Evolutionary conservation across 2,888 invertebrate species (phyloP), one percentile per base, ranked within the genome.

Genomic region (Pandemis corylana): DNA sequence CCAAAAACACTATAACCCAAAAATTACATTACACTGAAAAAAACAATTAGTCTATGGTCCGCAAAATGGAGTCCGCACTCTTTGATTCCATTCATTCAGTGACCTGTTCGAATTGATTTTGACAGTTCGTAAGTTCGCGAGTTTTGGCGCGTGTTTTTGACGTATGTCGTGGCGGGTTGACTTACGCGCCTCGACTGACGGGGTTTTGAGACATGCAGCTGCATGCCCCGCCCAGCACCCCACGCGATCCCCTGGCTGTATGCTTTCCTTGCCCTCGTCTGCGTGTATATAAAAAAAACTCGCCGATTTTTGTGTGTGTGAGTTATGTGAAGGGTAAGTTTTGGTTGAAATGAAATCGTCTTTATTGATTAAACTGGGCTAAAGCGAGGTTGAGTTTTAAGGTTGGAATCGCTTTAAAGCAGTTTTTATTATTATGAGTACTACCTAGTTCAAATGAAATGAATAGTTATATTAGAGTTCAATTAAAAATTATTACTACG

Each of bases 211-310:
- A 89, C 89, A 87, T 90, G 92, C 92, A 92, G 92, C 91, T 91
- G 92, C 91, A 91, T 7, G 90, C 92, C 89, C 91, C 93, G 92
- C 92, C 92, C 89, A 90, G 87, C 89, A 89, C 91, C 92, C 91
- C 90, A 89, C 85, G 86, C 86, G 86, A 85, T 87, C 90, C 90
- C 89, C 88, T 87, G 88, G 87, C 88, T 89, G 77, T 64, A 72
- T 75, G 83, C 83, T 90, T 90, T 89, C 89, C 89, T 89, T 88
- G 87, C 88, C 90, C 89, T 87, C 86, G 77, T 80, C 79, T 81
- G 79, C 84, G 90, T 86, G 92, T 90, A 92, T 90, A 92, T 86
- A 88, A 87, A 87, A 87, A 87, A 90, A 71, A 76, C 77, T 65
- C 75, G 76, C 77, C 78, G 78, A 81, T 76, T 79, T 82, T 78